phyloP scores from a whole-genome alignment of 2,797 vertebrate genomes.

The Melanotaenia nigrans region DNA sequence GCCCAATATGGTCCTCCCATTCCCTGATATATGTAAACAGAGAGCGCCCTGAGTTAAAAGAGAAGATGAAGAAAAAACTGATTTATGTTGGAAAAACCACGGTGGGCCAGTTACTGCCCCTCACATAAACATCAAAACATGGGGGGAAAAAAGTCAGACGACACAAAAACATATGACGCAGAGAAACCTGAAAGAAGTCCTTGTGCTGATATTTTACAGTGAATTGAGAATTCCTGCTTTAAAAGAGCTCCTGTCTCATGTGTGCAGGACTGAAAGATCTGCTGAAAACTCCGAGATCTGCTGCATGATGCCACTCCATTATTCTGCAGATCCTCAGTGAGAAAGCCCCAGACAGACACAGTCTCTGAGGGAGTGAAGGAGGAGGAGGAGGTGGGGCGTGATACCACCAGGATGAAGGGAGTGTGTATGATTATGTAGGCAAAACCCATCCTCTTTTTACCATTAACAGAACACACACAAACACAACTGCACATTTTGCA shows the following conservation, averaged over 20 bases:
- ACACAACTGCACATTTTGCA: slow-evolving; percentile 39
- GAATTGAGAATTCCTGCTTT: slow-evolving; percentile 36
- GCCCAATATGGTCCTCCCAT: slow-evolving; percentile 61
- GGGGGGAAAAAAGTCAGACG: slow-evolving; percentile 50
- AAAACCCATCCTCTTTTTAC: slow-evolving; percentile 65
- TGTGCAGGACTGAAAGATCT: slow-evolving; percentile 29
- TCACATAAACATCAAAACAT: slow-evolving; percentile 66
- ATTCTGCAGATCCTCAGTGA: slow-evolving; percentile 51
- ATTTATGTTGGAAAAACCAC: slow-evolving; percentile 67
- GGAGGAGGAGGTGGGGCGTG: slow-evolving; percentile 49
- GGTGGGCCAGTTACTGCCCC: slow-evolving; percentile 58
- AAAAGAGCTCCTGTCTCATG: slow-evolving; percentile 35
- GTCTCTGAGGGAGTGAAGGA: slow-evolving; percentile 42
- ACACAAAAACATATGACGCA: slow-evolving; percentile 59
- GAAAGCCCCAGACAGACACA: slow-evolving; percentile 47
- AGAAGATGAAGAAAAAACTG: slow-evolving; percentile 20
- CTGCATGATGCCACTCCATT: slow-evolving; percentile 54
- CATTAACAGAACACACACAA: slow-evolving; percentile 8
- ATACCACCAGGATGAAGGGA: slow-evolving; percentile 67
- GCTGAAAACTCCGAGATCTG: slow-evolving; percentile 49
- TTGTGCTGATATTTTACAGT: slow-evolving; percentile 52
- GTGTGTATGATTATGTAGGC: slow-evolving; percentile 74
- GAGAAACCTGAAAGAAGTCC: slow-evolving; percentile 66
- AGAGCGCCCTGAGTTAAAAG: slow-evolving; percentile 48
- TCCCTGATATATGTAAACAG: slow-evolving; percentile 60